Percentiles rank a stretch among this genome's conserved stretches.
Evolutionary conservation across 2,797 vertebrate species (phyloP).

Genomic region (Notolepis coatsorum): DNA sequence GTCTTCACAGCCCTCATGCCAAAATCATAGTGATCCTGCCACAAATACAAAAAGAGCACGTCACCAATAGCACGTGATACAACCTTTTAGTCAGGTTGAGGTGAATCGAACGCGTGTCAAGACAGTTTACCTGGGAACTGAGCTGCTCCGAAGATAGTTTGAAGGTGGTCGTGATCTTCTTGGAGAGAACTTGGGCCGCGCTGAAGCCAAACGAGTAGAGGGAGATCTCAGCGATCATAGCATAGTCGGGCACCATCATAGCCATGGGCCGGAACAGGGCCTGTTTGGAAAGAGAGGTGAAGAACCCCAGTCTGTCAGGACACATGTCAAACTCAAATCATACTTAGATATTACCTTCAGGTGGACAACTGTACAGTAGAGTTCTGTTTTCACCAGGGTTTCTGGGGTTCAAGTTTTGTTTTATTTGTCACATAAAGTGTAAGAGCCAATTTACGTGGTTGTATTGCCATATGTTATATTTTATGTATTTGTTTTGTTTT

Average conservation of each 20-base stretch:
- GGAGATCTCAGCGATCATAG: conserved; percentile 95
- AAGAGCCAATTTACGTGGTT: no score
- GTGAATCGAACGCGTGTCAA: no score
- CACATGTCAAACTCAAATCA: no score
- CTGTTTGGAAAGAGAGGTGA: conserved; percentile 66
- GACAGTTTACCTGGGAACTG: conserved; percentile 97
- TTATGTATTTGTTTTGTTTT: no score
- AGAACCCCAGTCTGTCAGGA: background rate
- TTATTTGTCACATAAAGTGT: no score
- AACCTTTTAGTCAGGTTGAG: no score
- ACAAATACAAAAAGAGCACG: background rate
- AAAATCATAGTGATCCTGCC: conserved; percentile 92
- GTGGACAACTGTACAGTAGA: no score
- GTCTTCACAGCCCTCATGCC: conserved; percentile 97
- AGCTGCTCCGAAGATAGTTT: conserved; percentile 93
- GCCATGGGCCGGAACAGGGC: conserved; percentile 94
- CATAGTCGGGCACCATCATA: conserved; percentile 98
- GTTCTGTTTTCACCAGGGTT: no score
- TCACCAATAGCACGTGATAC: no score
- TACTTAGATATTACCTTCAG: no score
- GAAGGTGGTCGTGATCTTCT: conserved; percentile 97
- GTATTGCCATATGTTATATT: no score
- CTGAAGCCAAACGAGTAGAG: conserved; percentile 98
- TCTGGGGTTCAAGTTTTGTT: no score
- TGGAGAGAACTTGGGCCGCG: conserved; percentile 90